phyloP scores from a whole-genome alignment of 2,888 invertebrate genomes.

The Cryptosula pallasiana region DNA sequence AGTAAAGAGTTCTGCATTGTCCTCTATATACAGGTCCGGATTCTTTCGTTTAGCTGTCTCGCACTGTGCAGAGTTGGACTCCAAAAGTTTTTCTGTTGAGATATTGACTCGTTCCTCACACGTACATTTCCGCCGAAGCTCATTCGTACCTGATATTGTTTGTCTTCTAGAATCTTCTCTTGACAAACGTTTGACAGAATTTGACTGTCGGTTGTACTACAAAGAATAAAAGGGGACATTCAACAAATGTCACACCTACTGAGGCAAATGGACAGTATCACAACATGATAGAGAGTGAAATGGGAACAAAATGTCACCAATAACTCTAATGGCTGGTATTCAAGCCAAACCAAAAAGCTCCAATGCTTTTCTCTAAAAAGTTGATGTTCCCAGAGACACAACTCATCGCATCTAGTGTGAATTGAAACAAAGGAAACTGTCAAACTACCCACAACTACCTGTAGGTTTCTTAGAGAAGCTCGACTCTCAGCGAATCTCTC shows the following conservation, averaged over 20 bases:
- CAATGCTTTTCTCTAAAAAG: too few relatives aligned
- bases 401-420: too few relatives aligned
- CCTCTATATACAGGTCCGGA: conserved; percentile 18
- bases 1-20: conserved; percentile 5
- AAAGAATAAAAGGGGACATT: too few relatives aligned
- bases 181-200: neutral
- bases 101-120: neutral
- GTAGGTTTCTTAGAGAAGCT: conserved; percentile 3
- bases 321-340: too few relatives aligned
- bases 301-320: too few relatives aligned
- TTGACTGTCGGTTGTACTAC: neutral
- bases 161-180: neutral
- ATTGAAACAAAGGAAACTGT: too few relatives aligned
- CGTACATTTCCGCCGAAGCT: neutral
- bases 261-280: too few relatives aligned
- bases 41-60: neutral
- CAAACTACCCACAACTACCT: neutral
- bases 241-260: too few relatives aligned
- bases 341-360: too few relatives aligned
- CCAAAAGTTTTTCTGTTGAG: neutral
- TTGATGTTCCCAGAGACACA: too few relatives aligned
- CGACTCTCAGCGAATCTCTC: conserved; percentile 51
- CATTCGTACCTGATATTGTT: neutral
- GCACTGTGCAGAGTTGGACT: neutral
- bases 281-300: too few relatives aligned